Conservation (phyloP, 2,888 invertebrate genomes). For the Invenusta paracnida region DNA sequence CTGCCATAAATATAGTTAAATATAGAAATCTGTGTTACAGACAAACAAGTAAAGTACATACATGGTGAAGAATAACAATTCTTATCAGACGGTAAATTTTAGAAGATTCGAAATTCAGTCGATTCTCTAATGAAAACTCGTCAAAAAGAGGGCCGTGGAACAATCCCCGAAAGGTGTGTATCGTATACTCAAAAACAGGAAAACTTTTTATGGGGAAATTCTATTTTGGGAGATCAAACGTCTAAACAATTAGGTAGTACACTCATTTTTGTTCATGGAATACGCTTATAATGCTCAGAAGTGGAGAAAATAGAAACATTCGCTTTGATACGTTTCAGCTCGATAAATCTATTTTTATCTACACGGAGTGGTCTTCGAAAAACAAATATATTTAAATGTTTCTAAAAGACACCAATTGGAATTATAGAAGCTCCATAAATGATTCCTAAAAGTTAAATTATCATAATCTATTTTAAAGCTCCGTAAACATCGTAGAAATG, state of each 20-base stretch:
- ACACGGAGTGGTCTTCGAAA: no score
- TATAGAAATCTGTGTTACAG: no score
- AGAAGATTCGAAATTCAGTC: constrained; percentile 9
- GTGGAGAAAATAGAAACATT: no score
- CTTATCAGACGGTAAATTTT: not conserved
- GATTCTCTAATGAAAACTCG: constrained; percentile 8
- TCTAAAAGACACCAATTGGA: no score
- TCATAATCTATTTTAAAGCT: no score
- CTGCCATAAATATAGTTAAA: no score
- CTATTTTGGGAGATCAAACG: constrained; percentile 26
- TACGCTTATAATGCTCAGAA: constrained; percentile 9
- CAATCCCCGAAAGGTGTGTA: constrained; percentile 2
- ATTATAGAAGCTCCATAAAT: no score
- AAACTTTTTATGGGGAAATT: constrained; percentile 22
- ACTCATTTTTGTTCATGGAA: not conserved
- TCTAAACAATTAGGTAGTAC: constrained; percentile 8
- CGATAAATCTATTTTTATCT: no score
- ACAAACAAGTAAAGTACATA: no score
- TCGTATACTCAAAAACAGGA: constrained; percentile 6
- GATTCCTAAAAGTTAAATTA: no score
- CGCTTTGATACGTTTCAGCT: not conserved
- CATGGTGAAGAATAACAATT: not conserved
- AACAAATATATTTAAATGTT: no score
- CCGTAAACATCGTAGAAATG: no score
- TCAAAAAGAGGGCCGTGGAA: constrained; percentile 1